Evolutionary conservation across 2,888 invertebrate genomes (phyloP).

Genomic region (Mycogona germanica): DNA sequence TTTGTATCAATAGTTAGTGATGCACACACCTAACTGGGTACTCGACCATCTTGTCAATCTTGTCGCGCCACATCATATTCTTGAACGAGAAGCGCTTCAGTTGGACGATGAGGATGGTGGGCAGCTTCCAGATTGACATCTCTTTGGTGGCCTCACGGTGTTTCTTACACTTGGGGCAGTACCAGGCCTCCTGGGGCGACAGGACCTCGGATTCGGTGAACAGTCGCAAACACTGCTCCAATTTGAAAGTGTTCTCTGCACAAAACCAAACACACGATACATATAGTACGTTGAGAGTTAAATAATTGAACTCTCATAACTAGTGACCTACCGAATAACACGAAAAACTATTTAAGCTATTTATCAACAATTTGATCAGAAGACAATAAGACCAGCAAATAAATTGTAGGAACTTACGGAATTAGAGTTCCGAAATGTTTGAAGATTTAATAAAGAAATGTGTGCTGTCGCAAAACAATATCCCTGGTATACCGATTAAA

Average conservation of each 20-base stretch:
- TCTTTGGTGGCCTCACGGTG: conserved; percentile 34
- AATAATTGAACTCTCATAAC: no score
- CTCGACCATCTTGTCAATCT: conserved; percentile 28
- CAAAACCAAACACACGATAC: no score
- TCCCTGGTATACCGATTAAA: no score
- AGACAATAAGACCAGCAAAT: no score
- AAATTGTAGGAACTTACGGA: no score
- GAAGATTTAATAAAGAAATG: no score
- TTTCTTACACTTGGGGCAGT: conserved; percentile 28
- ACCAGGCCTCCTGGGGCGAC: conserved; percentile 40
- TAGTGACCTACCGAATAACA: no score
- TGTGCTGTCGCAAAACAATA: no score
- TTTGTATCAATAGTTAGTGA: not conserved
- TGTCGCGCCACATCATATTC: conserved; percentile 27
- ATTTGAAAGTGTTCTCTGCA: conserved; percentile 24
- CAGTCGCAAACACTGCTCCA: conserved; percentile 35
- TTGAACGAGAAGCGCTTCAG: conserved; percentile 35
- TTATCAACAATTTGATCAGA: no score
- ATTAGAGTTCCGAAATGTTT: no score
- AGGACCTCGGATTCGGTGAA: conserved; percentile 41
- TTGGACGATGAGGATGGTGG: conserved; percentile 33
- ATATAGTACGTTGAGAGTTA: no score
- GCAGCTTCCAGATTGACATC: conserved; percentile 32
- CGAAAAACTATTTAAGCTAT: no score
- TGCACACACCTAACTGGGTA: conserved; percentile 28